A percentile compares a stretch with the other conserved stretches of the same genome.
Evolutionary conservation across 2,113 vertebrate species (phyloP).

Genomic region (Neoarius graeffei): DNA sequence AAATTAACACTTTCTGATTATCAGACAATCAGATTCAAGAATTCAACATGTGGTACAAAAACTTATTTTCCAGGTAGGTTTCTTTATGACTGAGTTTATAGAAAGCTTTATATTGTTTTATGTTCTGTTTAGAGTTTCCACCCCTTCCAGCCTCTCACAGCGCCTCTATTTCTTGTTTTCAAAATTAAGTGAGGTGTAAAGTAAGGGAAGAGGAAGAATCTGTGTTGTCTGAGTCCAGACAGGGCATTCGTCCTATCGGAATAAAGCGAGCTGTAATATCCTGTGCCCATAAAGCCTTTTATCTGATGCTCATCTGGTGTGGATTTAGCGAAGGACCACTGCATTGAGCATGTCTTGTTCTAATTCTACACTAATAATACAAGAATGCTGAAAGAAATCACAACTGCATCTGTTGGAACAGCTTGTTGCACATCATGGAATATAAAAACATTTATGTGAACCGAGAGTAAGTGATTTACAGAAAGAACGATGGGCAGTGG

Average conservation of each 20-base stretch:
- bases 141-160: slow-evolving; percentile 10
- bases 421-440: slow-evolving; percentile 54
- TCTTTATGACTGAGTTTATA: background rate
- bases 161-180: slow-evolving; percentile 51
- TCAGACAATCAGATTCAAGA: background rate
- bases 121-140: background rate
- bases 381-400: slow-evolving; percentile 49
- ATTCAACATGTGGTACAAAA: background rate
- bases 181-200: slow-evolving; percentile 57
- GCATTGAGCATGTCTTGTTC: slow-evolving; percentile 15
- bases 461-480: slow-evolving; percentile 23
- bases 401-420: slow-evolving; percentile 58
- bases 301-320: slow-evolving; percentile 48
- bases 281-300: slow-evolving; percentile 52
- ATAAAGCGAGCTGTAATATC: slow-evolving; percentile 49
- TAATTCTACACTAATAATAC: slow-evolving; percentile 37
- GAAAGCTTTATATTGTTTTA: background rate
- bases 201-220: background rate
- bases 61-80: background rate
- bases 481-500: slow-evolving; percentile 18
- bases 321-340: slow-evolving; percentile 25
- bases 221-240: slow-evolving; percentile 24
- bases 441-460: slow-evolving; percentile 7
- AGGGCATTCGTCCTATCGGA: slow-evolving; percentile 46
- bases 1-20: background rate